Evolutionary conservation across 2,888 invertebrate genomes (phyloP).

Genomic region (Ophion costatus): DNA sequence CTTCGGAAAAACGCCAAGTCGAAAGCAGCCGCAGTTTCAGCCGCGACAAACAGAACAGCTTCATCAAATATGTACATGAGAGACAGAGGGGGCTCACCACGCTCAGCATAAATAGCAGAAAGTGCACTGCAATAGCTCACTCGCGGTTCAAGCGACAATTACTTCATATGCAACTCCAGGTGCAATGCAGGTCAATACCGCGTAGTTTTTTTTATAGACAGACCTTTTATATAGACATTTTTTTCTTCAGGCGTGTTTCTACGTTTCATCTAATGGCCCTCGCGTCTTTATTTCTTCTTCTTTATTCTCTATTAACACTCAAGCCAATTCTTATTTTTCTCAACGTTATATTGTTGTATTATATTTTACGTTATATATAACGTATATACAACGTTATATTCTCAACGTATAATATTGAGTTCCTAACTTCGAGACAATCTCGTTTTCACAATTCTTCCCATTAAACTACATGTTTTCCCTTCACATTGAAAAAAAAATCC

Average conservation of each 20-base stretch:
- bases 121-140: background rate
- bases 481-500: too few relatives aligned
- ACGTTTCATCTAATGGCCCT: background rate
- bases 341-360: too few relatives aligned
- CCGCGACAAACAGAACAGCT: background rate
- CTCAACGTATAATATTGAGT: too few relatives aligned
- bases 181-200: background rate
- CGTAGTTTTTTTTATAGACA: background rate
- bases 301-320: background rate
- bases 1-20: background rate
- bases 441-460: too few relatives aligned
- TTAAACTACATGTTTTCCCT: too few relatives aligned
- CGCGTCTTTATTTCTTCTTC: background rate
- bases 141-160: background rate
- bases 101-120: background rate
- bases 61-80: background rate
- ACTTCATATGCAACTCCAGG: background rate
- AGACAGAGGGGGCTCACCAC: background rate
- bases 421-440: too few relatives aligned
- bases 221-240: too few relatives aligned
- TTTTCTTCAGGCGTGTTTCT: background rate
- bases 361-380: too few relatives aligned
- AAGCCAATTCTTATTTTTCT: background rate
- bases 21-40: background rate
- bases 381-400: too few relatives aligned